A percentile compares a stretch with the other conserved stretches of the same genome.
Conservation (phyloP, 2,888 invertebrate genomes). For the Pseudococcus viburni region DNA sequence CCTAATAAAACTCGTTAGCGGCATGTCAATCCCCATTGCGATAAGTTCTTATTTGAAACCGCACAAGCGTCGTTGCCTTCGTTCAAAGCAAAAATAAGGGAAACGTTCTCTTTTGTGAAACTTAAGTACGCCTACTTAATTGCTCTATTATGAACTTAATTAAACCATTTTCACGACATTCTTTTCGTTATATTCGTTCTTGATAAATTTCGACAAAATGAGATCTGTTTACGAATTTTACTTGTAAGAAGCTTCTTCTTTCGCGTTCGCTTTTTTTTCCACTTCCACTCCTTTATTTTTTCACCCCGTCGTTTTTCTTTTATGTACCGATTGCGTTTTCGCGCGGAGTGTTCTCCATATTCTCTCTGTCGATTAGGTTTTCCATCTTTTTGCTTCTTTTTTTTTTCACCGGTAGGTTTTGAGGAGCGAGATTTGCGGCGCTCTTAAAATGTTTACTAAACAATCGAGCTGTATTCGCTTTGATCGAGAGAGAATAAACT, state of each 20-base stretch:
- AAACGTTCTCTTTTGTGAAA: constrained; percentile 59
- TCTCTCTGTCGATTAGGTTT: constrained; percentile 1
- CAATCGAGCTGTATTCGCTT: constrained; percentile 11
- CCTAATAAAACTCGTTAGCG: constrained; percentile 65
- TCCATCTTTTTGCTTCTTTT: constrained; percentile 13
- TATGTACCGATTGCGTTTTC: neutral
- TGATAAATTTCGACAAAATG: constrained; percentile 60
- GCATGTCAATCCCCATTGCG: constrained; percentile 64
- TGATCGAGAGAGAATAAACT: constrained; percentile 7
- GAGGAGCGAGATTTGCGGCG: neutral
- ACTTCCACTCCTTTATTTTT: neutral
- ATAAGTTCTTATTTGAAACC: constrained; percentile 63
- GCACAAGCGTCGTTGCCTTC: constrained; percentile 58
- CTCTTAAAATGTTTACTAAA: constrained; percentile 35
- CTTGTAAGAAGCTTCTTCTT: constrained; percentile 32
- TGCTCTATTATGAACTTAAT: constrained; percentile 66
- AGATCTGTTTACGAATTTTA: constrained; percentile 43
- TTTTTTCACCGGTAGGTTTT: neutral
- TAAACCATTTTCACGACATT: constrained; percentile 66
- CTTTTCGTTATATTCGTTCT: constrained; percentile 51
- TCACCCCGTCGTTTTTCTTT: neutral
- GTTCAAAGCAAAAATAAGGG: constrained; percentile 62
- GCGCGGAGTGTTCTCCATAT: neutral
- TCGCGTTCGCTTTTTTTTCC: neutral
- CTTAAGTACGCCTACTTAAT: constrained; percentile 64